These are phyloP conservation scores for Diaperis boleti DNA, from an alignment of 2,888 invertebrate species.

Conservation along the genomic window DNA sequence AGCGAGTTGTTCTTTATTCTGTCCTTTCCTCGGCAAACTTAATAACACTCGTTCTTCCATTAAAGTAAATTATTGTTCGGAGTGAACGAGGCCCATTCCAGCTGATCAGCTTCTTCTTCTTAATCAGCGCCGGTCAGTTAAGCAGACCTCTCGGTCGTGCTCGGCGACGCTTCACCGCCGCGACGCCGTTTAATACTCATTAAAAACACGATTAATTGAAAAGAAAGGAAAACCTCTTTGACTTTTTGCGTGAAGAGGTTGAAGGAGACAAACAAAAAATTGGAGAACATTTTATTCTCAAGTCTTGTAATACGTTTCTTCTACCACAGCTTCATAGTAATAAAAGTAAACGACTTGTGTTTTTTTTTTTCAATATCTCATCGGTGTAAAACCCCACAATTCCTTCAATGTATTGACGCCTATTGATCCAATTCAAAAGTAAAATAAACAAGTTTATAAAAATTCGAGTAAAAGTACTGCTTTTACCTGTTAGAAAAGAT, in stretches of 20 bases:
- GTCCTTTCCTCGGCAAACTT: slow-evolving; percentile 20
- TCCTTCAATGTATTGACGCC: no score
- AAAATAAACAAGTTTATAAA: no score
- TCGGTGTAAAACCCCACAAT: no score
- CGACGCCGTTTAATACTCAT: slow-evolving; percentile 1
- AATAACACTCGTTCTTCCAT: slow-evolving; percentile 21
- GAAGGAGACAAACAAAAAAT: neutral
- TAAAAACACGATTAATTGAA: slow-evolving; percentile 3
- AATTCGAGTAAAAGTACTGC: no score
- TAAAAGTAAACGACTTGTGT: no score
- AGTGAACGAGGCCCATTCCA: slow-evolving; percentile 9
- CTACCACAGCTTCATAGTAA: no score
- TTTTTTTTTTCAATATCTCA: no score
- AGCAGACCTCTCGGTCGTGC: slow-evolving; percentile 3
- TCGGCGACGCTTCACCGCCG: slow-evolving; percentile 2
- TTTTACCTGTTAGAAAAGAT: no score
- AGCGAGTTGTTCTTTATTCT: slow-evolving; percentile 14
- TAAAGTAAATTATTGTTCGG: slow-evolving; percentile 21
- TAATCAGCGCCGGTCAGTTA: slow-evolving; percentile 23
- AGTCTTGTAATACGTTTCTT: no score
- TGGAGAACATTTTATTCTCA: no score
- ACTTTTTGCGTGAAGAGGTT: neutral
- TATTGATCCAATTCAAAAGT: no score
- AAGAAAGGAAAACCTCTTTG: no score
- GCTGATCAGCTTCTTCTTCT: slow-evolving; percentile 16